These are phyloP conservation scores for Cryptoprocta ferox DNA, from an alignment of 2,797 vertebrate genomes.

Conservation along the genomic window DNA sequence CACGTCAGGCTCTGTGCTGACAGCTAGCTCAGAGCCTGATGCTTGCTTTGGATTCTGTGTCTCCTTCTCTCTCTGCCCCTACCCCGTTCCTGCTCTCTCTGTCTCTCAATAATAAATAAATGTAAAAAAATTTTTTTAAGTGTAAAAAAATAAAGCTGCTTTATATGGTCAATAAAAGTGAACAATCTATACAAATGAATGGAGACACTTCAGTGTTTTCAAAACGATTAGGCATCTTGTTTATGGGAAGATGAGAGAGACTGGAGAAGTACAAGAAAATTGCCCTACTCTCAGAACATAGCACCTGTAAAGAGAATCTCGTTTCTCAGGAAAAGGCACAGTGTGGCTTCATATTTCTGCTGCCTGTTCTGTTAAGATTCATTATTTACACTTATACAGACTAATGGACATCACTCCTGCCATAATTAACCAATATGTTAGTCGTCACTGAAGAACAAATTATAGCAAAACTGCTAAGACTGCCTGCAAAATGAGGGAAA, in stretches of 20 bases:
- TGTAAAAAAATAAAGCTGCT: neutral
- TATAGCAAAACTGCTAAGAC: neutral
- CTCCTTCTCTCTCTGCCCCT: no score
- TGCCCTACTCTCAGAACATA: neutral
- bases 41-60: no score
- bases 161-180: neutral
- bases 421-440: constrained; percentile 3
- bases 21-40: no score
- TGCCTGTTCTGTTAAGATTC: neutral
- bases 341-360: neutral
- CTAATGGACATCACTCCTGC: neutral
- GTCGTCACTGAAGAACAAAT: neutral
- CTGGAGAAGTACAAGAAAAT: neutral
- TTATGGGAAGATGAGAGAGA: neutral
- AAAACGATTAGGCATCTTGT: neutral
- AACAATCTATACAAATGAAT: neutral
- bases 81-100: no score
- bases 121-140: no score
- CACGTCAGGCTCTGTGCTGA: no score
- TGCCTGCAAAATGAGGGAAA: neutral
- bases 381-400: neutral
- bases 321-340: neutral
- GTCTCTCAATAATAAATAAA: no score
- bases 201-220: neutral
- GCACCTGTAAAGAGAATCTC: neutral